Percentiles rank a stretch among this genome's conserved stretches.
Evolutionary conservation across 37 sponge, comb jelly and placozoan genomes (phyloP).

Genomic region (Dysidea cf. avara): DNA sequence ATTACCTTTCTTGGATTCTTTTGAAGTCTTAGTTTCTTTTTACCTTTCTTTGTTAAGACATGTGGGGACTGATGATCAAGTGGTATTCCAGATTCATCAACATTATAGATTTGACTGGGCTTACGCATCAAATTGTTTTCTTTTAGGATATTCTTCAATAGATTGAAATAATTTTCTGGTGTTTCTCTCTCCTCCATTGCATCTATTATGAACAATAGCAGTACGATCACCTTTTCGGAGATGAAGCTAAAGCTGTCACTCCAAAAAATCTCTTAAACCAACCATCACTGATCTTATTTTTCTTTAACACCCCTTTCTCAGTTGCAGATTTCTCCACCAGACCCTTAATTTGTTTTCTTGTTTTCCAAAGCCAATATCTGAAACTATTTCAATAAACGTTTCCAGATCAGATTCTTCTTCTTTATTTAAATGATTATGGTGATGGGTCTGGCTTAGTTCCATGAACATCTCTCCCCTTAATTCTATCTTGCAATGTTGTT

Average conservation of each 20-base stretch:
- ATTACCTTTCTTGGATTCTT: no score
- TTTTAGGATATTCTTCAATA: no score
- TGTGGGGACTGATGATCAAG: no score
- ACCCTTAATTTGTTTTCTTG: neutral
- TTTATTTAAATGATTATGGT: constrained; percentile 6
- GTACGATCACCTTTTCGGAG: constrained; percentile 10
- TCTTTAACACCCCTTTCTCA: constrained; percentile 10
- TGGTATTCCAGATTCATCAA: no score
- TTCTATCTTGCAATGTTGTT: constrained; percentile 5
- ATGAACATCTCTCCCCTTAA: neutral
- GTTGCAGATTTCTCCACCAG: neutral
- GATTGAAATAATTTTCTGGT: no score
- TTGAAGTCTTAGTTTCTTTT: no score
- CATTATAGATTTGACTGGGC: no score
- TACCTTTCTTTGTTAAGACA: no score
- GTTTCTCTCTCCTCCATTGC: no score
- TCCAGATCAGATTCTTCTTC: neutral
- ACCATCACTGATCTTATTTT: neutral
- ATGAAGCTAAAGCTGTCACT: constrained; percentile 1
- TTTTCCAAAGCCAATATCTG: neutral
- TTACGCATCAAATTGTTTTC: no score
- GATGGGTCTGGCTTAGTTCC: constrained; percentile 18
- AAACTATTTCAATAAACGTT: neutral
- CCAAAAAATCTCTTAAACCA: constrained; percentile 13
- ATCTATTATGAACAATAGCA: no score